phyloP scores from a whole-genome alignment of 2,797 vertebrate species.

The Urosaurus nigricauda region DNA sequence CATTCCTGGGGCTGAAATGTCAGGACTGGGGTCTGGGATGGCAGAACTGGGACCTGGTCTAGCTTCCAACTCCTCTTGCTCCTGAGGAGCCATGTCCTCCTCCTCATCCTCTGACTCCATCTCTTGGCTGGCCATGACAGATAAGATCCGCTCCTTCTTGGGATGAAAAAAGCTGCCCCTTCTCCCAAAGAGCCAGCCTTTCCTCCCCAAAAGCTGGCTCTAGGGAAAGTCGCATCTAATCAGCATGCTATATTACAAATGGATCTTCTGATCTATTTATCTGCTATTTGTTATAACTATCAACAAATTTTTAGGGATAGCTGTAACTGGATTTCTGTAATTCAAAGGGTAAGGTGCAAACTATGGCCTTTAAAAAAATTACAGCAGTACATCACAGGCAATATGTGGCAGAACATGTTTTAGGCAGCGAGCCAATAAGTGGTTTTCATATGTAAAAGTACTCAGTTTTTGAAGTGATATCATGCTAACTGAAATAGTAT shows the following conservation, averaged over 20 bases:
- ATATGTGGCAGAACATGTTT: constrained; percentile 62
- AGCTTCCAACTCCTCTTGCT: too few relatives aligned
- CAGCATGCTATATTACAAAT: constrained; percentile 54
- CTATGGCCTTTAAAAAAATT: constrained; percentile 70
- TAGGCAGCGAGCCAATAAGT: constrained; percentile 58
- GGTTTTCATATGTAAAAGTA: constrained; percentile 53
- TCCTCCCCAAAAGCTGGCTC: too few relatives aligned
- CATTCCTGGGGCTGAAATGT: too few relatives aligned
- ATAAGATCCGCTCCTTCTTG: too few relatives aligned
- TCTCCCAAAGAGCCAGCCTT: too few relatives aligned
- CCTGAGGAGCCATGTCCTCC: too few relatives aligned
- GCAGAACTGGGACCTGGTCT: too few relatives aligned
- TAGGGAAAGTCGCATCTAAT: too few relatives aligned
- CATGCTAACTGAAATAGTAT: constrained; percentile 32
- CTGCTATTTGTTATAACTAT: constrained; percentile 69
- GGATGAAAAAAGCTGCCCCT: too few relatives aligned
- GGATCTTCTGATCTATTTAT: constrained; percentile 68
- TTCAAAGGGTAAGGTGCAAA: constrained; percentile 68
- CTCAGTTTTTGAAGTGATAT: constrained; percentile 60
- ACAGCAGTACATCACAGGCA: constrained; percentile 63
- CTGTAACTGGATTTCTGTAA: constrained; percentile 72
- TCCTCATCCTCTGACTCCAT: too few relatives aligned
- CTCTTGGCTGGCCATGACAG: too few relatives aligned
- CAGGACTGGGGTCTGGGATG: too few relatives aligned
- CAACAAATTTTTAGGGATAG: constrained; percentile 68